These are phyloP conservation scores for Spialia ferax DNA, from an alignment of 2,888 invertebrate species.

Conservation along the genomic window DNA sequence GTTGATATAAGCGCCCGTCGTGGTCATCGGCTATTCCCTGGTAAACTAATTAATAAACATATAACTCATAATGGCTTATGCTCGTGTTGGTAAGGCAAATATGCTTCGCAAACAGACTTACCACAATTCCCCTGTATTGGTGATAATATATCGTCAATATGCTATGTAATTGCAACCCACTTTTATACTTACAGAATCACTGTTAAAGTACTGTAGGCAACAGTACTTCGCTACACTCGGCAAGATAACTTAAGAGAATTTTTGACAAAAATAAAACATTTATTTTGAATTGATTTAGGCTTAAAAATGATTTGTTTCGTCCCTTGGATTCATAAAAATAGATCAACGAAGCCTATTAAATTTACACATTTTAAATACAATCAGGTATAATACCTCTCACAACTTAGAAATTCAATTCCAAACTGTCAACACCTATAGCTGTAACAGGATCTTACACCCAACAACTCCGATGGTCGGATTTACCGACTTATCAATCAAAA, in stretches of 20 bases:
- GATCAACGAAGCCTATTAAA: not conserved
- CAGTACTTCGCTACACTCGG: too few species aligned
- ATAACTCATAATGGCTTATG: slow-evolving; percentile 38
- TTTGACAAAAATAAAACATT: not conserved
- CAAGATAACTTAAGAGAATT: too few species aligned
- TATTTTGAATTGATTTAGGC: too few species aligned
- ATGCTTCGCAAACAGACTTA: not conserved
- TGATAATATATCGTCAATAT: not conserved
- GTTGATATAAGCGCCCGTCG: slow-evolving; percentile 6
- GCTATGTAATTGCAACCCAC: not conserved
- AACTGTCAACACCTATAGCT: slow-evolving; percentile 34
- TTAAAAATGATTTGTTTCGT: too few species aligned
- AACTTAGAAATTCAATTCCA: slow-evolving; percentile 36
- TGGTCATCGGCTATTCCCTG: slow-evolving; percentile 32
- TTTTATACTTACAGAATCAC: not conserved
- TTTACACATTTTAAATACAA: slow-evolving; percentile 26
- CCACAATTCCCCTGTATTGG: not conserved
- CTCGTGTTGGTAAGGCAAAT: slow-evolving; percentile 15
- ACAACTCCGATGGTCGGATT: slow-evolving; percentile 47
- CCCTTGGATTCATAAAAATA: too few species aligned
- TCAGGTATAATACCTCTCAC: slow-evolving; percentile 23
- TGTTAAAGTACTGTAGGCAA: not conserved
- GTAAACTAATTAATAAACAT: slow-evolving; percentile 44
- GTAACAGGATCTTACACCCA: slow-evolving; percentile 26
- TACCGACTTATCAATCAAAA: slow-evolving; percentile 61